Percentiles rank a stretch among this genome's conserved stretches.
Evolutionary conservation across 2,888 invertebrate genomes (phyloP).

Genomic region (Chrysotoxum bicinctum): DNA sequence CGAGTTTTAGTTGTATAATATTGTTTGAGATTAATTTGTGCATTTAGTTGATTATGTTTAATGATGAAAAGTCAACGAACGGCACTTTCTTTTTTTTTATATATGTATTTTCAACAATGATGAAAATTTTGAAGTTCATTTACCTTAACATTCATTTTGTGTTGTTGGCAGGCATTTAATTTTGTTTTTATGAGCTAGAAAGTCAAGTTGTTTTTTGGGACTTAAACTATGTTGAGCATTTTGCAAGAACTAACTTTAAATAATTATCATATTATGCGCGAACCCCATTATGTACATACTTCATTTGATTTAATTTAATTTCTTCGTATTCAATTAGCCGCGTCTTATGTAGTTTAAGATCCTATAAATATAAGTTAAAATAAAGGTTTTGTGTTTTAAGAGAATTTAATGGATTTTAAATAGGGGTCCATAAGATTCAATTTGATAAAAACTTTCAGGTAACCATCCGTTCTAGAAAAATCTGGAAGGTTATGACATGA

Average conservation of each 20-base stretch:
- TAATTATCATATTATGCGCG: no score
- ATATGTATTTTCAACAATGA: background rate
- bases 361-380: no score
- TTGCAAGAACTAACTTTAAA: background rate
- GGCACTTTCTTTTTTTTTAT: conserved; percentile 56
- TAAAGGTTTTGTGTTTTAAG: no score
- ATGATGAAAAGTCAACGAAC: conserved; percentile 57
- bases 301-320: no score
- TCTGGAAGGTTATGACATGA: no score
- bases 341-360: no score
- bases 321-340: no score
- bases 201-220: conserved; percentile 38
- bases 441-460: no score
- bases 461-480: no score
- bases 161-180: background rate
- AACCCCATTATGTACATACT: no score
- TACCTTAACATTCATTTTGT: conserved; percentile 28
- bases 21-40: conserved; percentile 20
- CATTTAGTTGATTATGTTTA: conserved; percentile 15
- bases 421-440: no score
- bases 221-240: background rate
- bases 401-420: no score
- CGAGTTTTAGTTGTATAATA: background rate
- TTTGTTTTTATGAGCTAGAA: conserved; percentile 51
- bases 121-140: conserved; percentile 61